These are phyloP conservation scores for Saxidomus purpurata DNA, from an alignment of 1,140 invertebrate genomes.

Conservation along the genomic window DNA sequence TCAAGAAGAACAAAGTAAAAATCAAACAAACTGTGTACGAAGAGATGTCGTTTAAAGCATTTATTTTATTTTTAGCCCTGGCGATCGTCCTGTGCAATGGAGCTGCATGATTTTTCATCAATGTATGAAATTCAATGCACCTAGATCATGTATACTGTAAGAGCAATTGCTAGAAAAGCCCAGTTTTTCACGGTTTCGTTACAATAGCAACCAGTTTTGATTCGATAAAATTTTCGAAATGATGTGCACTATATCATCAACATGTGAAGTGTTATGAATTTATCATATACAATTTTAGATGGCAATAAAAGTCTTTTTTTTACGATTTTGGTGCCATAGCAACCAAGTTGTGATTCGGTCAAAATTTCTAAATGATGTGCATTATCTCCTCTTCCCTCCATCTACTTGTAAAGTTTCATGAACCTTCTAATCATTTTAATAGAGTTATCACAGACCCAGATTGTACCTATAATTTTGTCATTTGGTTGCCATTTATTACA, in stretches of 20 bases:
- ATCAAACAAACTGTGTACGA: too few species aligned
- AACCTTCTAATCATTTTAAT: conserved; percentile 13
- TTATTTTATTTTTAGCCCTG: too few species aligned
- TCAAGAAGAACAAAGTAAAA: too few species aligned
- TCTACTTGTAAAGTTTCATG: too few species aligned
- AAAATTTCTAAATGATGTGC: conserved; percentile 27
- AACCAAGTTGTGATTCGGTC: conserved; percentile 21
- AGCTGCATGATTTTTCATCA: not conserved
- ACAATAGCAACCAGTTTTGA: conserved; percentile 5
- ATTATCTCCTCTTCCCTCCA: conserved; percentile 12
- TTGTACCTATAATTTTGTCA: conserved; percentile 8
- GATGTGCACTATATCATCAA: too few species aligned
- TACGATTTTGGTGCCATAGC: not conserved
- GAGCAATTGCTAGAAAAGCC: conserved; percentile 17
- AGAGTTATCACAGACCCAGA: conserved; percentile 15
- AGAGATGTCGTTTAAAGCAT: too few species aligned
- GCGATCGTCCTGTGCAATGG: too few species aligned
- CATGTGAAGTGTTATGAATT: too few species aligned
- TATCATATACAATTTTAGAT: too few species aligned
- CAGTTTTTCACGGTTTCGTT: conserved; percentile 9
- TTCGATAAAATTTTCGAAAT: conserved; percentile 10
- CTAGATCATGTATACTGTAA: conserved; percentile 12
- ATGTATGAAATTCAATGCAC: conserved; percentile 20
- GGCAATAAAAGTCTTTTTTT: too few species aligned
- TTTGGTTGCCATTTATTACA: conserved; percentile 16